These are phyloP conservation scores for Sciurus carolinensis DNA, from an alignment of 2,797 vertebrate species.

Conservation along the genomic window DNA sequence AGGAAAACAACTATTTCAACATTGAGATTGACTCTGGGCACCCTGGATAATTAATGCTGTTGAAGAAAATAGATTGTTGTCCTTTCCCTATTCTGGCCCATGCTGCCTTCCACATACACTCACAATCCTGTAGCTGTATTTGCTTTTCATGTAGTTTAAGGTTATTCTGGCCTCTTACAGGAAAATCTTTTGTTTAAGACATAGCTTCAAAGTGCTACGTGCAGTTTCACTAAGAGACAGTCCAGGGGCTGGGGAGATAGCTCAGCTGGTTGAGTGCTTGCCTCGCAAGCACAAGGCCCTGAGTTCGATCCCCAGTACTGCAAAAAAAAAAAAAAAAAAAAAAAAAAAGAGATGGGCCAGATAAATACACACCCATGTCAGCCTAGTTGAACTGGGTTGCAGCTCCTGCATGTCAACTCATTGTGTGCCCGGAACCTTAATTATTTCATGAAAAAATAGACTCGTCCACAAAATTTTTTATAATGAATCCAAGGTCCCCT, in stretches of 20 bases:
- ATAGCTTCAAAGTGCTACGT: not conserved
- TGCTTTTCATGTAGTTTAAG: slow-evolving; percentile 12
- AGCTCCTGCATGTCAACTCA: not conserved
- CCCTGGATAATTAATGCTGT: slow-evolving; percentile 61
- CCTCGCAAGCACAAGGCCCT: no score
- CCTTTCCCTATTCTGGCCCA: not conserved
- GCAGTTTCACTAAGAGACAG: not conserved
- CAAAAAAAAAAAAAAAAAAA: no score
- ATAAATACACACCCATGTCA: not conserved
- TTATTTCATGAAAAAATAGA: not conserved
- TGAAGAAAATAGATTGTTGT: slow-evolving; percentile 2
- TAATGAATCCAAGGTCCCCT: not conserved
- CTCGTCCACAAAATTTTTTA: not conserved
- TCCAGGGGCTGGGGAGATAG: no score
- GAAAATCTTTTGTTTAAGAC: slow-evolving; percentile 67
- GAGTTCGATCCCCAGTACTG: no score
- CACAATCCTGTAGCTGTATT: not conserved
- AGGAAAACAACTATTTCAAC: slow-evolving; percentile 68
- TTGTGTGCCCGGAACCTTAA: not conserved
- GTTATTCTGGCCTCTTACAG: slow-evolving; percentile 56
- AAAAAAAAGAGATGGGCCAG: not conserved
- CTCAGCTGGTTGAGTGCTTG: no score
- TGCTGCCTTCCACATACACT: not conserved
- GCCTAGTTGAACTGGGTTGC: not conserved
- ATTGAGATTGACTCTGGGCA: not conserved